Base-by-base conservation (phyloP, 2,888 invertebrate genomes). In the Anorthoa munda region DNA sequence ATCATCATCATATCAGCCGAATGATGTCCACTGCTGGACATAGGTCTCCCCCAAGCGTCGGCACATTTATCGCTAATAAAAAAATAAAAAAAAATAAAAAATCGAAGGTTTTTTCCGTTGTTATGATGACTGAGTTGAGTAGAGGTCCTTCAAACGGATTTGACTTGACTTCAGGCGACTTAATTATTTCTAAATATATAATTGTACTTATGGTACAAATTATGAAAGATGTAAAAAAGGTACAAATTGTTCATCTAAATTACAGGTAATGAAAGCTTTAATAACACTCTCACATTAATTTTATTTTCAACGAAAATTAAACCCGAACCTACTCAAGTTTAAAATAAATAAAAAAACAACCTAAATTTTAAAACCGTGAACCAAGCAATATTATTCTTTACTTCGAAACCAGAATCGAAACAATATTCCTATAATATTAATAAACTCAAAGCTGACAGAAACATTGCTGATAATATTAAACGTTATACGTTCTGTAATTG, bases 381-480 rank as follows among this genome's bases (percentile, higher is more conserved):
- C 12, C 39, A 17, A 55, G 17, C 46, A 60, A 39, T 56, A 75
- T 55, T 71, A 79, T 73, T 68, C 18, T 59, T 82, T 15, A 56
- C 46, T 53, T 51, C 56, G 50, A 59, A 72, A 75, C 48, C 67
- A 60, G 53, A 53, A 72, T 68, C 48, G 51, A 69, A 82, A 73
- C 39, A 79, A 65, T 66, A 73, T 74, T 75, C 45, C 60, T 70
- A 76, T 66, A 68, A 79, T 80, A 78, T 75, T 77, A 77, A 86
- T 83, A 65, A 58, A 58, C 69, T 82, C 56, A 66, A 80, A 67
- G 46, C 77, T 69, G 80, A 73, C 80, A 78, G 60, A 55, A 80
- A 82, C 82, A 75, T 72, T 18, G 66, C 60, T 67, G 55, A 46
- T 72, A 81, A 83, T 88, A 87, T 91, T 87, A 87, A 91, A 90